Conservation (phyloP, 2,113 vertebrate species). For the Cheilinus undulatus region DNA sequence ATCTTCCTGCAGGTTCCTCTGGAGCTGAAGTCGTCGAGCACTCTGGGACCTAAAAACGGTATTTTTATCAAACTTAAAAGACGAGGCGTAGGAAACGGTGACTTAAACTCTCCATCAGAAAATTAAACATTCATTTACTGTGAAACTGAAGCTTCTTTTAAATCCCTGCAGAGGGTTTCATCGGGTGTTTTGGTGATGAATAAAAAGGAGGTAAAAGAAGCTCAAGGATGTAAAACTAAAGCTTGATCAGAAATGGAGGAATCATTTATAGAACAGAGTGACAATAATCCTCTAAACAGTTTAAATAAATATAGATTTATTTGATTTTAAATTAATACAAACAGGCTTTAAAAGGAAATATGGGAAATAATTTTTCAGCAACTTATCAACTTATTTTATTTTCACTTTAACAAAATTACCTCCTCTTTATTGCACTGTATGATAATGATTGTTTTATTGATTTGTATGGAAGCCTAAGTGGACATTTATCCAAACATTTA, state of each 20-base stretch:
- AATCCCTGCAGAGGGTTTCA: background rate
- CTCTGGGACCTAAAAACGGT: constrained; percentile 90
- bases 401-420: background rate
- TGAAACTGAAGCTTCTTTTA: no score
- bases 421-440: background rate
- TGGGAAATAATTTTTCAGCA: no score
- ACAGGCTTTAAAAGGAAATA: no score
- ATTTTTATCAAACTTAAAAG: constrained; percentile 86
- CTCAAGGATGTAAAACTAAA: background rate
- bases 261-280: no score
- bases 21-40: constrained; percentile 88
- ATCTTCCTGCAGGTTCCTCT: constrained; percentile 89
- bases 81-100: constrained; percentile 30
- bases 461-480: no score
- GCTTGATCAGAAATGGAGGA: no score
- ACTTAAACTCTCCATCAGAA: background rate
- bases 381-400: background rate
- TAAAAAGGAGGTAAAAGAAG: background rate
- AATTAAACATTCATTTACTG: constrained; percentile 2
- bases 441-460: no score
- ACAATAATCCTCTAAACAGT: no score
- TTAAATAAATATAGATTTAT: no score
- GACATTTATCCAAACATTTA: no score
- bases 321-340: no score
- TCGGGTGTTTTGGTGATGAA: background rate